Evolutionary conservation across 1,140 invertebrate species (phyloP).

Genomic region (Heliconius congener): DNA sequence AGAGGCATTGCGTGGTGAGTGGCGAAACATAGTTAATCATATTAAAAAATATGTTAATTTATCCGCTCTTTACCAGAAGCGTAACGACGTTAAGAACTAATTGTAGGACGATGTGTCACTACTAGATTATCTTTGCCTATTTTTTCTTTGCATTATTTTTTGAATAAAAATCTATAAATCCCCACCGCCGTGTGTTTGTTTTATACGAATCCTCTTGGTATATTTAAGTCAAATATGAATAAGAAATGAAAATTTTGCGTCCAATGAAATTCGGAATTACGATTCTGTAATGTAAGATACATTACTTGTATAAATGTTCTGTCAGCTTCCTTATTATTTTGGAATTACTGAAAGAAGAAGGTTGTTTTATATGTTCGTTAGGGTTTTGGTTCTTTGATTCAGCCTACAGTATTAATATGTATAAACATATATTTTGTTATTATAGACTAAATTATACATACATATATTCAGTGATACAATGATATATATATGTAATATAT

Average conservation of each 20-base stretch:
- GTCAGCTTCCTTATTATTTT: not conserved
- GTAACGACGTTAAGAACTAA: too few relatives aligned
- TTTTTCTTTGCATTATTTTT: not conserved
- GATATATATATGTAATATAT: too few relatives aligned
- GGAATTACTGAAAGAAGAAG: not conserved
- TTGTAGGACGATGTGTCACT: too few relatives aligned
- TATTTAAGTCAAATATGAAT: constrained; percentile 8
- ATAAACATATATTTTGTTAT: not conserved
- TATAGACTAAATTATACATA: not conserved
- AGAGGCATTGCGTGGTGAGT: too few relatives aligned
- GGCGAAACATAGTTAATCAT: too few relatives aligned
- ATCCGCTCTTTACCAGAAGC: too few relatives aligned
- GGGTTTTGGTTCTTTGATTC: not conserved
- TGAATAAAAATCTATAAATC: not conserved
- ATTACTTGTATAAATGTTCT: not conserved
- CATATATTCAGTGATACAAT: too few relatives aligned
- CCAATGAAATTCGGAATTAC: constrained; percentile 1
- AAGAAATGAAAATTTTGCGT: not conserved
- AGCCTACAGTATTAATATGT: not conserved
- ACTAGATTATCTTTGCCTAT: not conserved
- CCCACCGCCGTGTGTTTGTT: not conserved
- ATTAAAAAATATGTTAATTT: too few relatives aligned
- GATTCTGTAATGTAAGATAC: not conserved
- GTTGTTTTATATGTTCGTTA: constrained; percentile 11
- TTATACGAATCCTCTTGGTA: not conserved